phyloP scores from a whole-genome alignment of 2,888 invertebrate species.

The Acleris sparsana region DNA sequence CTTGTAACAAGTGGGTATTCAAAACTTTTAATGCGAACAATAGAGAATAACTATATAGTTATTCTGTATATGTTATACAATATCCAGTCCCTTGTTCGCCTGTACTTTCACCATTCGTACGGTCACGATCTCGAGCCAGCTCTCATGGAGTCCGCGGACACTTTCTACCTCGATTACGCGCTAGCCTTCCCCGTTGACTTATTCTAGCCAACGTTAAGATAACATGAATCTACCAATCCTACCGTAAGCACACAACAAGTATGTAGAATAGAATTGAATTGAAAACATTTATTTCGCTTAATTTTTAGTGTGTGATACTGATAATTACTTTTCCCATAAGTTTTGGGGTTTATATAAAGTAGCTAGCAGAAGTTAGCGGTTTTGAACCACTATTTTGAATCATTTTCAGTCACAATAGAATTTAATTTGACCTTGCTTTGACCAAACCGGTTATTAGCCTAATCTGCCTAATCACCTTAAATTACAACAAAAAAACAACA shows the following conservation, averaged over 20 bases:
- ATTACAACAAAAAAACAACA: slow-evolving; percentile 23
- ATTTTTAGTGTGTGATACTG: no score
- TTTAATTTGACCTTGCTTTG: slow-evolving; percentile 21
- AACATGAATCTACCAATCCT: slow-evolving; percentile 6
- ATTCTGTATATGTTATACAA: slow-evolving; percentile 35
- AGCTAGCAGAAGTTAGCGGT: background rate
- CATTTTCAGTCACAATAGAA: slow-evolving; percentile 18
- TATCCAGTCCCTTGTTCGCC: slow-evolving; percentile 49
- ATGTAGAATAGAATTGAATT: no score
- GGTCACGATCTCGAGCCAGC: slow-evolving; percentile 57
- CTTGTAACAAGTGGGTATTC: slow-evolving; percentile 1
- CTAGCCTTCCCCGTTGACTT: slow-evolving; percentile 47
- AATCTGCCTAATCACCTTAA: slow-evolving; percentile 26
- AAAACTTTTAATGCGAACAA: slow-evolving; percentile 24
- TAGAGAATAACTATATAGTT: slow-evolving; percentile 16
- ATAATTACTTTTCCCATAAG: no score
- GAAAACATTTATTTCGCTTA: no score
- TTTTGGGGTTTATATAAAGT: no score
- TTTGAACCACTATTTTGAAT: slow-evolving; percentile 10
- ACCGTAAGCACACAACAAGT: no score
- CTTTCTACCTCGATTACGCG: slow-evolving; percentile 64
- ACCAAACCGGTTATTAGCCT: slow-evolving; percentile 23
- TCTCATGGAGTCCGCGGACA: slow-evolving; percentile 46
- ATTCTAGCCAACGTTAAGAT: slow-evolving; percentile 35
- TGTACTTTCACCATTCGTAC: slow-evolving; percentile 70